Evolutionary conservation across 2,888 invertebrate genomes (phyloP), one percentile per base, ranked within the genome.

Genomic region (Hemistola chrysoprasaria): DNA sequence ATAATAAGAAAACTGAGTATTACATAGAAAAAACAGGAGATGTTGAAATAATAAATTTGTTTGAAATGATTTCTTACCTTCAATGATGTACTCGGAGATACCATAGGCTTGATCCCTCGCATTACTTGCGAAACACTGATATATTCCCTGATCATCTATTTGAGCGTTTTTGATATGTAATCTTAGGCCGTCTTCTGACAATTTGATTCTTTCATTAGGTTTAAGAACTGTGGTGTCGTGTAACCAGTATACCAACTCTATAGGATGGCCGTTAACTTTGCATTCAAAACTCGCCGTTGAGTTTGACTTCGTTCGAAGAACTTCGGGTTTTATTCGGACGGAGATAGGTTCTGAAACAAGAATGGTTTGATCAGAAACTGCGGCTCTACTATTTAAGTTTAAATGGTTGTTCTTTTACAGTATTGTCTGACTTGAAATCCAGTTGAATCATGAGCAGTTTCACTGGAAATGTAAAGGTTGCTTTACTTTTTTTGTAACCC

Each of bases 51-150:
- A n/a, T n/a, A n/a, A n/a, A n/a, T n/a, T n/a, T n/a, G n/a, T n/a
- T n/a, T n/a, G n/a, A n/a, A n/a, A n/a, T n/a, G n/a, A n/a, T n/a
- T 36, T 51, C 90, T 90, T 78, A 95, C 95, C 94, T 56, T 96
- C 95, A 65, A 96, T 90, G 59, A 94, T 91, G 31, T 95, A 90
- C 73, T 97, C 95, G 1, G 95, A 93, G 0, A 93, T 92, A 6
- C 95, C 95, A 73, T 96, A 96, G 8, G 94, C 93, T 78, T 95
- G 95, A 69, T 96, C 96, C 83, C 94, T 94, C 54, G 94, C 93
- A 65, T 95, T 96, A 65, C 93, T 93, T 3, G 94, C 95, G 59
- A 97, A 93, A 74, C 97, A 98, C 68, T 98, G 97, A 80, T 96
- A 98, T 92, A 97, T 94, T 25, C 97, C 98, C 42, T 94, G 92